These are phyloP conservation scores for Zygaena filipendulae DNA, from an alignment of 2,888 invertebrate species.

Conservation along the genomic window DNA sequence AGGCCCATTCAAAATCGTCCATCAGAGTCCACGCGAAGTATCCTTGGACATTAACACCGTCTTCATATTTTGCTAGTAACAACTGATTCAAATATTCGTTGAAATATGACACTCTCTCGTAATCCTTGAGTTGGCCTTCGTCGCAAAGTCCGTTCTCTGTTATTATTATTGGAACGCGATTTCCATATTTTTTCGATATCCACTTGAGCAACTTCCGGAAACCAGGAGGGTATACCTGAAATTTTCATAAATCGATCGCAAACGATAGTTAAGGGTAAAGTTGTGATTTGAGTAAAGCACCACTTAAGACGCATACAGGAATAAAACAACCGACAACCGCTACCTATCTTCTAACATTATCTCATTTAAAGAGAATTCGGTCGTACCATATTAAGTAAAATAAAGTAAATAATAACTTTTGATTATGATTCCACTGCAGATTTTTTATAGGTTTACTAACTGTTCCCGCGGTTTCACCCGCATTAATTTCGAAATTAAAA, in stretches of 20 bases:
- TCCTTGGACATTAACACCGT: conserved; percentile 52
- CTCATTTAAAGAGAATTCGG: no score
- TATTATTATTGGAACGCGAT: conserved; percentile 62
- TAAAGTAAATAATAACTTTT: no score
- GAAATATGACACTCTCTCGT: conserved; percentile 62
- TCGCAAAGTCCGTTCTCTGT: conserved; percentile 72
- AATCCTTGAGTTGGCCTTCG: conserved; percentile 37
- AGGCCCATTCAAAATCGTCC: conserved; percentile 72
- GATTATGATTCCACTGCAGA: no score
- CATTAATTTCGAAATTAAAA: no score
- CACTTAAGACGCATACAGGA: conserved; percentile 13
- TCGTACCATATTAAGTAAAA: no score
- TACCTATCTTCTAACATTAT: no score
- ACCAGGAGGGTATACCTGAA: conserved; percentile 71
- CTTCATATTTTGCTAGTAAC: conserved; percentile 41
- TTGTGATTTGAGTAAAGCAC: conserved; percentile 10
- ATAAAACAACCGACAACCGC: no score
- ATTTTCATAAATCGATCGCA: conserved; percentile 6
- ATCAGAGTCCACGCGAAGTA: conserved; percentile 72
- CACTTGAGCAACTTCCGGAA: conserved; percentile 72
- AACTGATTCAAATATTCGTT: conserved; percentile 54
- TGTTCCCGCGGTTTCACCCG: no score
- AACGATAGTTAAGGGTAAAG: conserved; percentile 9
- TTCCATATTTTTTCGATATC: conserved; percentile 70
- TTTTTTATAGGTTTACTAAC: no score